These are phyloP conservation scores for Eremobia ochroleuca DNA, from an alignment of 2,888 invertebrate genomes.

Conservation along the genomic window DNA sequence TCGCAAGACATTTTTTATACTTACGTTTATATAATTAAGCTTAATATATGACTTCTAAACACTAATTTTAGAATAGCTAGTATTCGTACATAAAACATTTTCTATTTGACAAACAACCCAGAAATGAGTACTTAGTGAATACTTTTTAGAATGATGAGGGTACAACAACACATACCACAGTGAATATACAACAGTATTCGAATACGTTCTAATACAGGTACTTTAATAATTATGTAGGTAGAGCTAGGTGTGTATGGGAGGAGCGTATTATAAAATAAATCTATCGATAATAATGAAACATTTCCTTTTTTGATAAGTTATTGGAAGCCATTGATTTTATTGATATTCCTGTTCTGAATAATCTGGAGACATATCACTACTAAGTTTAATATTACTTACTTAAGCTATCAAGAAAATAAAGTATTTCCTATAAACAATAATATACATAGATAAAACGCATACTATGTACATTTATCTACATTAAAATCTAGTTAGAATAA, in stretches of 20 bases:
- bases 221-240: neutral
- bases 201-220: neutral
- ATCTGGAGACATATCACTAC: constrained; percentile 31
- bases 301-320: constrained; percentile 17
- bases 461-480: constrained; percentile 32
- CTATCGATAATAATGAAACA: constrained; percentile 19
- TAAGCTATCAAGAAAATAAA: constrained; percentile 4
- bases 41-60: neutral
- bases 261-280: constrained; percentile 3
- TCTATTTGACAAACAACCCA: neutral
- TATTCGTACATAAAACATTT: neutral
- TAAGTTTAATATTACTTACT: constrained; percentile 13
- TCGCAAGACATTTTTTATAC: neutral
- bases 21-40: neutral
- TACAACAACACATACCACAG: neutral
- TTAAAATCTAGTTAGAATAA: constrained; percentile 32
- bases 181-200: neutral
- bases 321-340: constrained; percentile 60
- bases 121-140: no score
- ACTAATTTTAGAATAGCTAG: neutral
- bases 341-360: constrained; percentile 47
- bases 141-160: neutral
- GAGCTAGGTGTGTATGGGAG: neutral
- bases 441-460: constrained; percentile 5
- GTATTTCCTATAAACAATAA: neutral